phyloP scores from a whole-genome alignment of 2,797 vertebrate genomes.

The Valencia hispanica region DNA sequence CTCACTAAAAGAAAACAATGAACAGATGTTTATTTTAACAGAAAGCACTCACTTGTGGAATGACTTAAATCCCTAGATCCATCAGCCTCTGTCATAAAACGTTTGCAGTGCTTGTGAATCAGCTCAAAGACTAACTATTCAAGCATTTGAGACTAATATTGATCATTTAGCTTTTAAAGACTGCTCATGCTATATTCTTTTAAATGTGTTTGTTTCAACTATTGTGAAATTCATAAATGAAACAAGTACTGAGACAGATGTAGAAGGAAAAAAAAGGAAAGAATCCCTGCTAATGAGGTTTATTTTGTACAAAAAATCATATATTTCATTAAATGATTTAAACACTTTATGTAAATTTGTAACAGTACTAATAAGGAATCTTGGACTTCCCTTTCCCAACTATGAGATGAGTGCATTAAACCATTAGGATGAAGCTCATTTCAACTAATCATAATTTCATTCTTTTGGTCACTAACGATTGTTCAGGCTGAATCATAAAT shows the following conservation, averaged over 20 bases:
- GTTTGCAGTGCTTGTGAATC: slow-evolving; percentile 69
- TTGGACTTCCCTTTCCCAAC: background rate
- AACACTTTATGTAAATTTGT: background rate
- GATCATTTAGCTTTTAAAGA: slow-evolving; percentile 15
- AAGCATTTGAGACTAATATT: slow-evolving; percentile 37
- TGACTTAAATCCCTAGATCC: slow-evolving; percentile 48
- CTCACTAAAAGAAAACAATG: slow-evolving; percentile 59
- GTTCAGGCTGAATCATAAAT: background rate
- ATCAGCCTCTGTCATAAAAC: slow-evolving; percentile 57
- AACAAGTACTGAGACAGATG: background rate
- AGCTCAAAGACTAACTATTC: slow-evolving; percentile 66
- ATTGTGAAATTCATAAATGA: background rate
- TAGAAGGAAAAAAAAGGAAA: background rate
- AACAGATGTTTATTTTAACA: slow-evolving; percentile 77
- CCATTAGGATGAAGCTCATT: background rate
- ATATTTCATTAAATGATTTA: background rate
- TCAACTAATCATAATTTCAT: background rate
- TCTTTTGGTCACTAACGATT: background rate
- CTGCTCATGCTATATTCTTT: background rate
- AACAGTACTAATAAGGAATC: background rate
- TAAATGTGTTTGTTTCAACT: background rate
- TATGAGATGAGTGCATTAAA: background rate
- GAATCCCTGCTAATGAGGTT: background rate
- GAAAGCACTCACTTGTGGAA: slow-evolving; percentile 68
- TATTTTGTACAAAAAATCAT: background rate